Base-by-base conservation (phyloP, 2,888 invertebrate species). In the Dicyrtoma fusca region DNA sequence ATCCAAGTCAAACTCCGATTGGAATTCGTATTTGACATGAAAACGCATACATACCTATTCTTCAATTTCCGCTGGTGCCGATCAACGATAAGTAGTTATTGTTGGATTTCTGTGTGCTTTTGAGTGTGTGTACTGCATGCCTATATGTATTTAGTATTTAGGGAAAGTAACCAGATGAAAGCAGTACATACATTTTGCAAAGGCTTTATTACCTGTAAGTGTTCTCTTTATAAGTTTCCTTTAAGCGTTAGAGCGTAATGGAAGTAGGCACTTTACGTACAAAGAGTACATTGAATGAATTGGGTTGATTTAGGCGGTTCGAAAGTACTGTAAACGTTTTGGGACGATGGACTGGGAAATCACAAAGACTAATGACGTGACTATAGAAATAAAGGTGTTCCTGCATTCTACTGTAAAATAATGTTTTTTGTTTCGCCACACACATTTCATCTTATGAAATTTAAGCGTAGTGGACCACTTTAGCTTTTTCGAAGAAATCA, bases 401-500 rank as follows among this genome's bases (percentile, higher is more conserved):
- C 26, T 25, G n/a, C 26, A 19, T 2, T 64, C 21, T 51, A 34
- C 51, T 42, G 53, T 53, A 42, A 26, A 55, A 61, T 62, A 49
- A 19, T 34, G 42, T 59, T 51, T 62, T 44, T 62, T 34, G 8
- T 26, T 25, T 11, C 19, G 26, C 53, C 13, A 34, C 53, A 53
- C 51, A 49, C 47, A 69, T 65, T 59, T 71, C 65, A 74, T 71
- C 62, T 64, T 72, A 61, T 68, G 72, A 74, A 74, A 72, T 14
- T 72, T 72, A 64, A 72, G 59, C 57, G 10, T 47, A 57, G 71
- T 74, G 74, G 68, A 68, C 69, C 71, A 71, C 74, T 74, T 74
- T 71, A 72, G 69, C 69, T 57, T 68, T n/a, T 55, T 34, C 42
- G 44, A 25, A 70, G 53, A 74, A 76, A 76, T 76, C 76, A 74